phyloP scores from a whole-genome alignment of 53 echinoderm and acorn worm genomes.

The Crossaster papposus region DNA sequence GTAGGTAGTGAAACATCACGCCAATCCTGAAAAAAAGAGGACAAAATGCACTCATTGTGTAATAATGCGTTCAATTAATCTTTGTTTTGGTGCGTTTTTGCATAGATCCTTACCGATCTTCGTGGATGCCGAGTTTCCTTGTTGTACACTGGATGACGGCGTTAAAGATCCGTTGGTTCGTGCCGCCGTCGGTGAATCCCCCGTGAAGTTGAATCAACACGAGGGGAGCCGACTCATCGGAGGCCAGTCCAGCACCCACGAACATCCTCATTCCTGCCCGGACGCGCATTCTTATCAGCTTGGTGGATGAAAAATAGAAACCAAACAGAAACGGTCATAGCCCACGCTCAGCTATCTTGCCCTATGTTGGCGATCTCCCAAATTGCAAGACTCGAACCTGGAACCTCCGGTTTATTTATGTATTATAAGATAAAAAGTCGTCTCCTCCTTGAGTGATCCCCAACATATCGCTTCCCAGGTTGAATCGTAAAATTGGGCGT shows the following conservation, averaged over 20 bases:
- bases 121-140: not conserved
- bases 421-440: too few species aligned
- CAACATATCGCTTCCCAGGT: too few species aligned
- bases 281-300: not conserved
- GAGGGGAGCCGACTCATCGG: not conserved
- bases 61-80: not conserved
- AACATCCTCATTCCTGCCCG: not conserved
- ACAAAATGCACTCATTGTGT: not conserved
- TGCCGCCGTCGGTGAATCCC: not conserved
- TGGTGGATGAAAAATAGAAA: not conserved
- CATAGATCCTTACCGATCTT: not conserved
- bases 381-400: too few species aligned
- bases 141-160: not conserved
- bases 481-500: too few species aligned
- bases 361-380: too few species aligned
- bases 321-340: not conserved
- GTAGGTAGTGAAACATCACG: not conserved
- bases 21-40: not conserved
- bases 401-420: too few species aligned
- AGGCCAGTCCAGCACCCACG: not conserved
- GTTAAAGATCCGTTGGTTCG: not conserved
- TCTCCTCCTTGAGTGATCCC: too few species aligned
- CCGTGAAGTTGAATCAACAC: not conserved
- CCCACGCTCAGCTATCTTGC: too few species aligned
- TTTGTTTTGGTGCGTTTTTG: not conserved